phyloP scores from a whole-genome alignment of 2,888 invertebrate genomes.

The Branchinecta sandiegonensis region DNA sequence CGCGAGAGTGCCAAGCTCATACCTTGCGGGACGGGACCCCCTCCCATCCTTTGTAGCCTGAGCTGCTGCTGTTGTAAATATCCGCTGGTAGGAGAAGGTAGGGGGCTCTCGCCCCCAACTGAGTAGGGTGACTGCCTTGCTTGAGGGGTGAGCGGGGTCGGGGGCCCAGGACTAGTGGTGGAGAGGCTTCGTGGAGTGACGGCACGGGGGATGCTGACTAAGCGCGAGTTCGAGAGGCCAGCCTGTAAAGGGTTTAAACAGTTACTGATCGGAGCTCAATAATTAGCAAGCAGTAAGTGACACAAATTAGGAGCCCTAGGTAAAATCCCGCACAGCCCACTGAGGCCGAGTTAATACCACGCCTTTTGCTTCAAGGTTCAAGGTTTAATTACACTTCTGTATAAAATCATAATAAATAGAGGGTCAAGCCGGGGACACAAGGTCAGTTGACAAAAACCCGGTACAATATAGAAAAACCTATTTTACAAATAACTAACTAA shows the following conservation, averaged over 20 bases:
- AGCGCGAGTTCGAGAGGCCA: background rate
- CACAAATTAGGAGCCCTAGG: too few species aligned
- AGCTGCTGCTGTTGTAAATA: background rate
- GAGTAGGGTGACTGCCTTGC: constrained; percentile 1
- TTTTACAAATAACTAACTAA: too few species aligned
- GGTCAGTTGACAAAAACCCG: too few species aligned
- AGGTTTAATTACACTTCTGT: too few species aligned
- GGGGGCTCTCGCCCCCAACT: background rate
- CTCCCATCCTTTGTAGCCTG: background rate
- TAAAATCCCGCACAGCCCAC: too few species aligned
- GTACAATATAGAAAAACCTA: too few species aligned
- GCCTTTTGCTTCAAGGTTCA: too few species aligned
- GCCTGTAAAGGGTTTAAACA: background rate
- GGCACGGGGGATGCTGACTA: background rate
- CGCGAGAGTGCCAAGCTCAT: background rate
- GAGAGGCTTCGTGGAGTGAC: constrained; percentile 5
- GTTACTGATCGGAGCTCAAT: too few species aligned
- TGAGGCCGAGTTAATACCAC: too few species aligned
- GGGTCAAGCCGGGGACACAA: too few species aligned
- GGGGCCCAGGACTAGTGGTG: background rate
- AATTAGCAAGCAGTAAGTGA: too few species aligned
- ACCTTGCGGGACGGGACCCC: background rate
- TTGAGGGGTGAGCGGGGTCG: constrained; percentile 5
- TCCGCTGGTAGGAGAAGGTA: background rate
- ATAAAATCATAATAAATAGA: too few species aligned